Conservation (phyloP, 2,888 invertebrate genomes). For the Catonia carolina region DNA sequence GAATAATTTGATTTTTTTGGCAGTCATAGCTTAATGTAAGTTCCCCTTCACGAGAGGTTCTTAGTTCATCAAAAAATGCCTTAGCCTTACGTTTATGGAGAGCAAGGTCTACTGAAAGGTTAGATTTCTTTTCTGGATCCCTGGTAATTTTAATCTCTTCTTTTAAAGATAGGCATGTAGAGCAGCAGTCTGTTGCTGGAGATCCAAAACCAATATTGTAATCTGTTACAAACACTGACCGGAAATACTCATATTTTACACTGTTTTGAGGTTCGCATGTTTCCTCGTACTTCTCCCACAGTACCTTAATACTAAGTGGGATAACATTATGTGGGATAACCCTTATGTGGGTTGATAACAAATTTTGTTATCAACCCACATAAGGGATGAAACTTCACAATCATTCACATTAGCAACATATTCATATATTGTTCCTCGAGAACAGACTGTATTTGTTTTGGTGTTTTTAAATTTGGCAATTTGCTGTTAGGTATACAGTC, state of each 20-base stretch:
- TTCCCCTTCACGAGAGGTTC: neutral
- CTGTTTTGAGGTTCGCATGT: neutral
- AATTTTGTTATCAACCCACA: conserved; percentile 40
- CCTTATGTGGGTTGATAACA: too few species aligned
- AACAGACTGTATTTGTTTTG: conserved; percentile 17
- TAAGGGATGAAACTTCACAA: conserved; percentile 23
- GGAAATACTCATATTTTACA: conserved; percentile 7
- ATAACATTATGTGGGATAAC: too few species aligned
- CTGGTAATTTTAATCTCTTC: conserved; percentile 12
- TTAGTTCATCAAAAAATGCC: too few species aligned
- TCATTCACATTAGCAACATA: conserved; percentile 12
- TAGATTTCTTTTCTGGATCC: too few species aligned
- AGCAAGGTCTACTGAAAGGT: too few species aligned
- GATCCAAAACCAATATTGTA: conserved; percentile 17
- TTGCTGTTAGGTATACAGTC: conserved; percentile 16
- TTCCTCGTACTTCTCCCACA: neutral
- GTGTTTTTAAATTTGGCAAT: too few species aligned
- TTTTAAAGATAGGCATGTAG: conserved; percentile 1
- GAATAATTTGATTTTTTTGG: conserved; percentile 37
- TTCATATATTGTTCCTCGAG: conserved; percentile 20
- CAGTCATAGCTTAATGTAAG: conserved; percentile 31
- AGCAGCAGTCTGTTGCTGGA: conserved; percentile 11
- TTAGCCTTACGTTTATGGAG: too few species aligned
- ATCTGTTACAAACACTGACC: neutral
- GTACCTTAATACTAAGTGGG: neutral